Evolutionary conservation across 2,888 invertebrate genomes (phyloP), one percentile per base, ranked within the genome.

Genomic region (Tiliacea aurago): DNA sequence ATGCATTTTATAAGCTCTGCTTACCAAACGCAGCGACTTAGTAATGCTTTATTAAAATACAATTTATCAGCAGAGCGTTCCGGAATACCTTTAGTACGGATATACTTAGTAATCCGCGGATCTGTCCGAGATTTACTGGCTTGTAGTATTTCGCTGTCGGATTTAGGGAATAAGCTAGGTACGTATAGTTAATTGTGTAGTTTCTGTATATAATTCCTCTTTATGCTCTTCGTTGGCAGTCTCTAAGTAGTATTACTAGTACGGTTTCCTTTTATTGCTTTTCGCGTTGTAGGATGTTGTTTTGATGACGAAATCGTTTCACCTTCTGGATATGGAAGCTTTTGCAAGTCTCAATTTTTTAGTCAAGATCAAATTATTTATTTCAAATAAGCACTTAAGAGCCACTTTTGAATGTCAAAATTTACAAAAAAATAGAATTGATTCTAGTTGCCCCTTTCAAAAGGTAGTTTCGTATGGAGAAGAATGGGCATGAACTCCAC

Each of bases 91-190:
- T 75, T 18, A 49, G 64, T n/a, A n/a, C 62, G 45, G 59, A 49
- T 53, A 65, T 45, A 13, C 55, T 66, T 37, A 78, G 84, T 81
- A 86, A 86, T 81, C 78, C 69, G 49, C 10, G 68, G 59, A 83
- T 71, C 70, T 86, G 81, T 78, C 86, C 78, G 73, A 86, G 85
- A 86, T 83, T 86, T 86, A 84, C 83, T 70, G 58, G 73, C 62
- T 85, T 81, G 84, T 78, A 85, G 86, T 90, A 87, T 87, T 84
- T 90, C 83, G 86, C 65, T 83, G 87, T 87, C 85, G 87, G 87
- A 80, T 88, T 87, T 81, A 79, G 77, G 77, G 56, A 64, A 23
- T 81, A 77, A 82, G 76, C 73, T 49, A n/a, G n/a, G n/a, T n/a
- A 41, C 59, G 65, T 76, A 59, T 55, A 75, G 59, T 72, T 74